Evolutionary conservation across 2,113 vertebrate species (phyloP).

Genomic region (Cromileptes altivelis): DNA sequence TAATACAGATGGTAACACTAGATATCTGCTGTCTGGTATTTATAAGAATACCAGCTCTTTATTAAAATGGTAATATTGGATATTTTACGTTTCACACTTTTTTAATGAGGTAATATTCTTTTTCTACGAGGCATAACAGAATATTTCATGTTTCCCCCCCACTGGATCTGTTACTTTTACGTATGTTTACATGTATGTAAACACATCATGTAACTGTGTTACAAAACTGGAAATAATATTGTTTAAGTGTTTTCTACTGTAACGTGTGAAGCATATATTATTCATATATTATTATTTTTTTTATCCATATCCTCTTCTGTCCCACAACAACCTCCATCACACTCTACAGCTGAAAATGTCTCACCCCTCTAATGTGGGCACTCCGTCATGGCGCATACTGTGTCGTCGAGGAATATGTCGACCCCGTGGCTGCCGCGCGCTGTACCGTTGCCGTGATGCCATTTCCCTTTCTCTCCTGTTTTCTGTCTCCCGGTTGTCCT

Average conservation of each 20-base stretch:
- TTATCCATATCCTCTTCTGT: background rate
- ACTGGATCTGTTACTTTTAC: too few relatives aligned
- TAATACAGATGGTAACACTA: background rate
- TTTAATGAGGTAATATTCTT: background rate
- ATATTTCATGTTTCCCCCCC: background rate
- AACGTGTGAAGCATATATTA: background rate
- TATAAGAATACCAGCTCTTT: background rate
- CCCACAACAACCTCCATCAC: background rate
- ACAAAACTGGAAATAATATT: background rate
- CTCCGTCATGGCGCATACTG: slow-evolving; percentile 91
- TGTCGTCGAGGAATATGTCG: slow-evolving; percentile 90
- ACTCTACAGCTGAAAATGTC: slow-evolving; percentile 49
- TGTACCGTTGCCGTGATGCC: slow-evolving; percentile 90
- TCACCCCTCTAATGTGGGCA: slow-evolving; percentile 96
- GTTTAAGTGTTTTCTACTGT: background rate
- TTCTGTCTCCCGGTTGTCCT: slow-evolving; percentile 91
- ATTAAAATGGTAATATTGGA: background rate
- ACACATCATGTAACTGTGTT: background rate
- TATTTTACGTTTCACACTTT: background rate
- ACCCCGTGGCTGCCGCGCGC: slow-evolving; percentile 90
- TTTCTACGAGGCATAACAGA: background rate
- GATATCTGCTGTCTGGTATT: background rate
- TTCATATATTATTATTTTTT: background rate
- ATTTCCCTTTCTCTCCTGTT: slow-evolving; percentile 91
- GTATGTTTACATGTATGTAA: background rate